Evolutionary conservation across 2,113 vertebrate genomes (phyloP).

Genomic region (Pollachius pollachius): DNA sequence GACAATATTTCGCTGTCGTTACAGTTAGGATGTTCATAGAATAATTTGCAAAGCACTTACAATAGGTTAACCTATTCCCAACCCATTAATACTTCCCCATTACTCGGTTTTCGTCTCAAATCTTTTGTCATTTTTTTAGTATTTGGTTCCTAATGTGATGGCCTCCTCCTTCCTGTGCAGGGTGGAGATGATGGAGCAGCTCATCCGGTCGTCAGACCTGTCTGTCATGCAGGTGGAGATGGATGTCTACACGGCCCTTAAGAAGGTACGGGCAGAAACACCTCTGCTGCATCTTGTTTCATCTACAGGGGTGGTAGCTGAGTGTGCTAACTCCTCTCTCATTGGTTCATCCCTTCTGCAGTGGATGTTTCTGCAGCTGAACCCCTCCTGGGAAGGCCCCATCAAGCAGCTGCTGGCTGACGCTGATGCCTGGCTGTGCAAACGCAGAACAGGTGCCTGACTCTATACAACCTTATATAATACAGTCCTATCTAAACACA

Average conservation of each 20-base stretch:
- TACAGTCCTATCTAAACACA: background rate
- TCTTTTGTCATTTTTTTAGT: too few species aligned
- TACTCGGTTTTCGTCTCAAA: too few species aligned
- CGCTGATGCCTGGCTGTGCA: constrained; percentile 92
- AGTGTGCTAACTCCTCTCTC: background rate
- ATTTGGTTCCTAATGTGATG: too few species aligned
- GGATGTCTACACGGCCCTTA: constrained; percentile 96
- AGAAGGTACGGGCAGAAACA: constrained; percentile 79
- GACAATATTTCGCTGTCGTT: too few species aligned
- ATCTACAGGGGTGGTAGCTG: background rate
- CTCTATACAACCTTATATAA: background rate
- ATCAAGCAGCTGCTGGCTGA: constrained; percentile 89
- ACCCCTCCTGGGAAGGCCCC: constrained; percentile 90
- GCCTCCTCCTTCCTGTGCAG: constrained; percentile 60
- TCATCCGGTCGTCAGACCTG: constrained; percentile 92
- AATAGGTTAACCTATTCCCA: too few species aligned
- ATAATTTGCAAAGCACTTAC: too few species aligned
- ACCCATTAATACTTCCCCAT: too few species aligned
- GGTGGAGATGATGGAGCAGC: constrained; percentile 86
- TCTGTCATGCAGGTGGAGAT: constrained; percentile 99
- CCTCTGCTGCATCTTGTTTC: background rate
- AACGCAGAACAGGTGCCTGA: constrained; percentile 79
- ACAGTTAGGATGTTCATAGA: too few species aligned
- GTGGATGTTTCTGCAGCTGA: constrained; percentile 98
- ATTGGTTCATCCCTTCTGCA: constrained; percentile 43